These are phyloP conservation scores for Lacerta bilineata DNA, from an alignment of 2,797 vertebrate genomes.

Conservation along the genomic window DNA sequence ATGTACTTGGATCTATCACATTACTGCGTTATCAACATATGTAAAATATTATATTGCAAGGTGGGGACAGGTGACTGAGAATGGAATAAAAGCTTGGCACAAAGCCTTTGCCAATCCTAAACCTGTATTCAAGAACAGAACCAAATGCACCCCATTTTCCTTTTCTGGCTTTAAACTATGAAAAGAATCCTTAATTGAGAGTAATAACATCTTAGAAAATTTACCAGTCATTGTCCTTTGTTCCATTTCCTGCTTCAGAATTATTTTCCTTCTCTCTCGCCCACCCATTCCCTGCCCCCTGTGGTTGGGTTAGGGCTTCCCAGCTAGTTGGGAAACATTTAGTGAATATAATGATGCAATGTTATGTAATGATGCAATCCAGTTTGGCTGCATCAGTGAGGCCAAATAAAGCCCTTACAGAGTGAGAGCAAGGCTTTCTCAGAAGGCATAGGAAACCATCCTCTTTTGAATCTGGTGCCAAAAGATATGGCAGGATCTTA, in stretches of 20 bases:
- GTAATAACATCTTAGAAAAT: not conserved
- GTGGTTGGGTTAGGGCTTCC: not conserved
- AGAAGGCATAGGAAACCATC: not conserved
- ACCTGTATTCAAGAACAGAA: not conserved
- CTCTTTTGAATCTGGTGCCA: not conserved
- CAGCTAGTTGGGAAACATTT: not conserved
- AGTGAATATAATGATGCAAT: not conserved
- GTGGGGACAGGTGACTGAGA: not conserved
- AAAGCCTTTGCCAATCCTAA: not conserved
- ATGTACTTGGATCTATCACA: constrained; percentile 2
- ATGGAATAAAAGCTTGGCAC: not conserved
- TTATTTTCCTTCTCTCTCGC: not conserved
- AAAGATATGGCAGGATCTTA: not conserved
- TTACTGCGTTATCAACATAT: not conserved
- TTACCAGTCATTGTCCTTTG: not conserved
- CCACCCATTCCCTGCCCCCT: too few species aligned
- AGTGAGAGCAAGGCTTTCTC: not conserved
- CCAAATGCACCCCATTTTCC: not conserved
- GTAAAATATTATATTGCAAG: not conserved
- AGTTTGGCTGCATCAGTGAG: not conserved
- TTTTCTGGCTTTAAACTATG: not conserved
- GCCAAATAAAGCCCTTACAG: not conserved
- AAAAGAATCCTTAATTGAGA: not conserved
- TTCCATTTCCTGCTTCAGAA: not conserved
- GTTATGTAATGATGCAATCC: not conserved